Percentiles rank a stretch among this genome's conserved stretches.
Conservation (phyloP, 2,797 vertebrate genomes). For the Gallirallus australis region DNA sequence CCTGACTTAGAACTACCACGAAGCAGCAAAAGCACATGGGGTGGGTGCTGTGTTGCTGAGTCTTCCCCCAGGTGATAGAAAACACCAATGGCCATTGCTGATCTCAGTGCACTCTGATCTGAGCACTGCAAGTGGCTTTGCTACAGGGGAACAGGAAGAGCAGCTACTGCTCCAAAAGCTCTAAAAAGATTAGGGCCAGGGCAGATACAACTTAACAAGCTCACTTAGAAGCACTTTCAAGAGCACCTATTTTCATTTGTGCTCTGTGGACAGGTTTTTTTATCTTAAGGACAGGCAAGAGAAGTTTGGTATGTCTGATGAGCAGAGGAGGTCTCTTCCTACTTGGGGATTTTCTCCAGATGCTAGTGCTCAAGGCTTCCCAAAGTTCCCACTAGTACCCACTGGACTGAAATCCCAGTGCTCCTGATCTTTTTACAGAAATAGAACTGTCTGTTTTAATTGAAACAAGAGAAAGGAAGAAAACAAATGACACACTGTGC, state of each 20-base stretch:
- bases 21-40: neutral
- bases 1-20: accelerated
- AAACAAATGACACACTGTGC: neutral
- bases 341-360: neutral
- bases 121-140: neutral
- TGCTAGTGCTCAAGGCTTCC: neutral
- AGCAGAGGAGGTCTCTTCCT: neutral
- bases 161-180: neutral
- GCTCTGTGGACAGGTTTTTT: neutral
- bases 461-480: neutral
- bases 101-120: neutral
- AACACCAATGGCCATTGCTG: neutral
- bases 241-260: neutral
- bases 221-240: constrained; percentile 33
- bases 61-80: neutral
- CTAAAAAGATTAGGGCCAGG: constrained; percentile 10
- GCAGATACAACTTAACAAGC: neutral
- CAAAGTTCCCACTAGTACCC: neutral
- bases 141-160: neutral
- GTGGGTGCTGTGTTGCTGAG: neutral
- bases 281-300: neutral
- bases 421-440: neutral
- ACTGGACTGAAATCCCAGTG: neutral
- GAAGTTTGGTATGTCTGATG: neutral
- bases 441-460: neutral